phyloP scores from a whole-genome alignment of 2,888 invertebrate species.

The Arctia plantaginis region DNA sequence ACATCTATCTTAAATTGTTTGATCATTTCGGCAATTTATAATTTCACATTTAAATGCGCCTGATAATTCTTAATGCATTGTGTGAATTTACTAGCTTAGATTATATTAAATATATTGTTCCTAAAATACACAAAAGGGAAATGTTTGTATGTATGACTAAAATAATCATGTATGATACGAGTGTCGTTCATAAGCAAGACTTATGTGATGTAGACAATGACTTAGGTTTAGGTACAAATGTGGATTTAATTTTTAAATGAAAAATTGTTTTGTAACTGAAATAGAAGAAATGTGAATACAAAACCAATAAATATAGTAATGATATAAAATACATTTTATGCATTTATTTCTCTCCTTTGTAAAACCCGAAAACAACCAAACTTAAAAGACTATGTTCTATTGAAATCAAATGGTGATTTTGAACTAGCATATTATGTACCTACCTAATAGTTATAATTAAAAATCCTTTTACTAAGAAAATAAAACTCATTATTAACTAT shows the following conservation, averaged over 20 bases:
- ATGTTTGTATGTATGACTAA: slow-evolving; percentile 42
- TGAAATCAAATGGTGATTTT: background rate
- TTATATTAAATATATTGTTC: slow-evolving; percentile 23
- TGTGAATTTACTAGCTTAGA: slow-evolving; percentile 22
- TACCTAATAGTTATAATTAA: too few relatives aligned
- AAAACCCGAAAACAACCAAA: background rate
- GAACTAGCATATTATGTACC: background rate
- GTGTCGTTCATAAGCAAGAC: slow-evolving; percentile 58
- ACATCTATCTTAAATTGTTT: slow-evolving; percentile 38
- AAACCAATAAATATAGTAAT: slow-evolving; percentile 84
- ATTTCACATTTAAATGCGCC: background rate
- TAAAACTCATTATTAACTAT: background rate
- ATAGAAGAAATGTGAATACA: slow-evolving; percentile 83
- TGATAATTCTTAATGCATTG: slow-evolving; percentile 4
- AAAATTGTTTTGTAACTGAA: slow-evolving; percentile 84
- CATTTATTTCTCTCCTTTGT: slow-evolving; percentile 5
- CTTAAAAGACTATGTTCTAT: background rate
- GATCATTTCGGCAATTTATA: slow-evolving; percentile 14
- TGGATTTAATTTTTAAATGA: slow-evolving; percentile 77
- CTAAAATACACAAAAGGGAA: slow-evolving; percentile 37
- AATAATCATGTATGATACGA: slow-evolving; percentile 43
- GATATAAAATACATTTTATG: slow-evolving; percentile 54
- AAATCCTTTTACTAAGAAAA: background rate
- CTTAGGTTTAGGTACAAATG: slow-evolving; percentile 82
- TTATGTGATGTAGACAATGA: slow-evolving; percentile 82